Percentiles rank a stretch among this genome's conserved stretches.
These are phyloP conservation scores for Gadopsis bispinosus DNA, from an alignment of 2,797 vertebrate species.

Conservation along the genomic window DNA sequence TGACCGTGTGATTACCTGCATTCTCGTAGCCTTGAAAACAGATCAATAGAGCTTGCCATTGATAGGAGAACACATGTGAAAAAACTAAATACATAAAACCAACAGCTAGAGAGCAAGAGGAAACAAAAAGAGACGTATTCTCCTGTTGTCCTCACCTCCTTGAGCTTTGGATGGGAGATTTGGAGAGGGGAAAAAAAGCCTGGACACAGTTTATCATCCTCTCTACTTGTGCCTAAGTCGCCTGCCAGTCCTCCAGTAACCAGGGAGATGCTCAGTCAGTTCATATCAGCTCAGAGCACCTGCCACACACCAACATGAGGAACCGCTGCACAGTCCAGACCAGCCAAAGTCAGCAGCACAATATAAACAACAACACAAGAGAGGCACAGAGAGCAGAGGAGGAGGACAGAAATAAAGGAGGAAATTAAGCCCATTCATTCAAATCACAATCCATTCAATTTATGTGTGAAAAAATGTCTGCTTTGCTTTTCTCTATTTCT, in stretches of 20 bases:
- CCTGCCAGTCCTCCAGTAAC: constrained; percentile 59
- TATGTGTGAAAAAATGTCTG: constrained; percentile 8
- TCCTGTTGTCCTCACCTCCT: constrained; percentile 5
- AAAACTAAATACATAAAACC: constrained; percentile 8
- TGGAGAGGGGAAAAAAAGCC: constrained; percentile 16
- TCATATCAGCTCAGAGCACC: constrained; percentile 74
- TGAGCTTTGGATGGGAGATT: constrained; percentile 25
- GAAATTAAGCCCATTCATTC: constrained; percentile 12
- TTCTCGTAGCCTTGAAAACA: constrained; percentile 39
- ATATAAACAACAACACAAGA: constrained; percentile 53
- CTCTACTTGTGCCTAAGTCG: constrained; percentile 41
- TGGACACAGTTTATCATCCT: constrained; percentile 45
- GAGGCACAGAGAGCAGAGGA: constrained; percentile 4
- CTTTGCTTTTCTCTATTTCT: constrained; percentile 18
- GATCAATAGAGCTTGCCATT: constrained; percentile 20
- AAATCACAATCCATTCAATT: constrained; percentile 21
- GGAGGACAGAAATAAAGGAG: constrained; percentile 6
- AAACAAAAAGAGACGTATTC: constrained; percentile 2
- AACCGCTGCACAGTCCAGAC: constrained; percentile 49
- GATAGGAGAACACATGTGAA: constrained; percentile 16
- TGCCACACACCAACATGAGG: constrained; percentile 57
- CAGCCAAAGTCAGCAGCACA: constrained; percentile 42
- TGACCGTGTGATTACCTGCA: constrained; percentile 56
- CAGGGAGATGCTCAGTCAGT: constrained; percentile 63
- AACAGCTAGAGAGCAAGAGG: constrained; percentile 2